Percentiles rank a stretch among this genome's conserved stretches.
phyloP scores from a whole-genome alignment of 2,888 invertebrate species.

The Trypoxylon attenuatum region DNA sequence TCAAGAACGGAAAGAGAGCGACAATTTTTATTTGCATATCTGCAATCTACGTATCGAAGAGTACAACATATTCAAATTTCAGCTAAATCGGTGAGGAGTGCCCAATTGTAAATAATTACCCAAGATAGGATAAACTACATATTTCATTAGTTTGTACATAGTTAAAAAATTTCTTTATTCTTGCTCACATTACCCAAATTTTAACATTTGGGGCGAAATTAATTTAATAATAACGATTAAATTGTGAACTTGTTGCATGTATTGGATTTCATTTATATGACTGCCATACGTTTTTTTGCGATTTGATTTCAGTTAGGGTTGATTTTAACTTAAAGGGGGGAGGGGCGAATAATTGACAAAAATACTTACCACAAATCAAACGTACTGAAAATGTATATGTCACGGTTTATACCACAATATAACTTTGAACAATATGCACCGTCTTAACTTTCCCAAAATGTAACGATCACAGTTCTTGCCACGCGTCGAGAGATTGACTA shows the following conservation, averaged over 20 bases:
- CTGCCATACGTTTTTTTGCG: slow-evolving; percentile 15
- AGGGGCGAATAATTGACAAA: slow-evolving; percentile 11
- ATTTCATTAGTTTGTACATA: slow-evolving; percentile 13
- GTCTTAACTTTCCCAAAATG: slow-evolving; percentile 6
- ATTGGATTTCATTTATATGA: slow-evolving; percentile 15
- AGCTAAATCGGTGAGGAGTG: no score
- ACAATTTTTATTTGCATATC: no score
- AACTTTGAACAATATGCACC: no score
- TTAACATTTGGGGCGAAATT: slow-evolving; percentile 14
- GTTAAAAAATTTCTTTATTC: slow-evolving; percentile 8
- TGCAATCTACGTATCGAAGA: no score
- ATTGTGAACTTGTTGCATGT: slow-evolving; percentile 10
- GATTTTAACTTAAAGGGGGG: slow-evolving; percentile 8
- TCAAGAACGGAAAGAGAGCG: no score
- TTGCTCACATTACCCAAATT: slow-evolving; percentile 5
- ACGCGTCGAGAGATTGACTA: slow-evolving; percentile 21
- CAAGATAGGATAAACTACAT: no score
- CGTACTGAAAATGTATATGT: slow-evolving; percentile 8
- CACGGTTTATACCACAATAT: slow-evolving; percentile 12
- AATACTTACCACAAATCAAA: slow-evolving; percentile 12
- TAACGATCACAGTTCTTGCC: slow-evolving; percentile 4
- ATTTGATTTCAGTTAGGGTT: slow-evolving; percentile 15
- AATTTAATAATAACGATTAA: slow-evolving; percentile 13
- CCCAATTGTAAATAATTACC: no score
- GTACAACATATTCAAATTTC: no score